Evolutionary conservation across 2,797 vertebrate genomes (phyloP).

Genomic region (Chelon labrosus): DNA sequence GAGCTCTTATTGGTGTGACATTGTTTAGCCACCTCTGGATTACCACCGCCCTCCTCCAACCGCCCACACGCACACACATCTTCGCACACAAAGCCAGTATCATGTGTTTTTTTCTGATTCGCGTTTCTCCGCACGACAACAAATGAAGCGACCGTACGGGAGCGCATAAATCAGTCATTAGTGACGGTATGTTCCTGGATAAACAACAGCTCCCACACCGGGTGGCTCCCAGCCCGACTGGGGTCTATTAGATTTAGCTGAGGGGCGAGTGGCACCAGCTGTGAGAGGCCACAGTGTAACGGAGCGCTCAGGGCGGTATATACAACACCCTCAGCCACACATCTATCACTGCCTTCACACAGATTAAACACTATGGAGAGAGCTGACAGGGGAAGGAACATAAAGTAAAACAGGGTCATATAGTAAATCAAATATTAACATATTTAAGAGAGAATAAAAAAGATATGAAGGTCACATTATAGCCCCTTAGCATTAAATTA

Average conservation of each 20-base stretch:
- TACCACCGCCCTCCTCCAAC: constrained; percentile 11
- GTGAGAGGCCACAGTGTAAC: constrained; percentile 50
- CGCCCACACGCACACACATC: constrained; percentile 29
- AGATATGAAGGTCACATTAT: constrained; percentile 17
- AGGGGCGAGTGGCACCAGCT: constrained; percentile 61
- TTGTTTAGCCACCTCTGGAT: constrained; percentile 62
- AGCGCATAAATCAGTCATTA: constrained; percentile 60
- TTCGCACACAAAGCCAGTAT: constrained; percentile 27
- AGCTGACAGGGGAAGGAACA: no score
- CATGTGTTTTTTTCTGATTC: constrained; percentile 29
- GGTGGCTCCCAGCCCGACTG: constrained; percentile 27
- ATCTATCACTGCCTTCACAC: constrained; percentile 46
- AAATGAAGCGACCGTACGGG: background rate
- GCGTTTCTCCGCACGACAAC: background rate
- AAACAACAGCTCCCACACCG: constrained; percentile 45
- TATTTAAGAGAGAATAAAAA: background rate
- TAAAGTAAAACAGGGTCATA: background rate
- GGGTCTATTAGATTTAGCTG: constrained; percentile 43
- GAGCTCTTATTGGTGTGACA: constrained; percentile 63
- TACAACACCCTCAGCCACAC: constrained; percentile 14
- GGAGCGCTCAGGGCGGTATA: constrained; percentile 38
- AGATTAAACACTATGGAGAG: background rate
- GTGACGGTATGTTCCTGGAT: constrained; percentile 54
- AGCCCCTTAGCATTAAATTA: background rate
- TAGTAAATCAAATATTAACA: background rate